Conservation (phyloP, 2,888 invertebrate species). For the Celastrina argiolus region DNA sequence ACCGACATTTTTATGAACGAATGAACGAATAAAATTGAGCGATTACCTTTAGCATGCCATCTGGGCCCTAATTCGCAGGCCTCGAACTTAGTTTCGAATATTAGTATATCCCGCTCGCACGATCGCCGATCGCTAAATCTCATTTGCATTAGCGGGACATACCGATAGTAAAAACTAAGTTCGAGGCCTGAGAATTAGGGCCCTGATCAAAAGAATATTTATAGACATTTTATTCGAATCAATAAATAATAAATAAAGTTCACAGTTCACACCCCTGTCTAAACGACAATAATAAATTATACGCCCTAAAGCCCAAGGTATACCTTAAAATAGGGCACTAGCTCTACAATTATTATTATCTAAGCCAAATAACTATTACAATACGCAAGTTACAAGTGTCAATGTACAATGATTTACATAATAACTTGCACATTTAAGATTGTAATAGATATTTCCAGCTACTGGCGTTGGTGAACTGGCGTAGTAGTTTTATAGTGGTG, state of each 20-base stretch:
- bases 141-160: too few species aligned
- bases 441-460: neutral
- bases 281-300: neutral
- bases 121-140: too few species aligned
- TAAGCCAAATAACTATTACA: conserved; percentile 3
- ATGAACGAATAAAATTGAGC: neutral
- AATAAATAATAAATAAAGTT: too few species aligned
- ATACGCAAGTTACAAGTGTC: neutral
- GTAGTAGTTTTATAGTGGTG: neutral
- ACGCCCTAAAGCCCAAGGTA: conserved; percentile 2
- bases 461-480: neutral
- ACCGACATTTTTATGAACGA: neutral
- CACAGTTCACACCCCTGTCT: too few species aligned
- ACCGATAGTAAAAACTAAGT: too few species aligned
- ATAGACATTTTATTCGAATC: too few species aligned
- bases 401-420: neutral
- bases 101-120: too few species aligned
- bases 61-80: too few species aligned
- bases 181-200: too few species aligned
- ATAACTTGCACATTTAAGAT: neutral
- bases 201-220: too few species aligned
- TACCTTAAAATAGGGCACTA: neutral
- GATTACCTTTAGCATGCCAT: neutral
- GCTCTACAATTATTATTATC: neutral
- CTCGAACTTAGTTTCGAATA: too few species aligned